A percentile compares a stretch with the other conserved stretches of the same genome.
These are phyloP conservation scores for Oplegnathus fasciatus DNA, from an alignment of 2,113 vertebrate species.

Conservation along the genomic window DNA sequence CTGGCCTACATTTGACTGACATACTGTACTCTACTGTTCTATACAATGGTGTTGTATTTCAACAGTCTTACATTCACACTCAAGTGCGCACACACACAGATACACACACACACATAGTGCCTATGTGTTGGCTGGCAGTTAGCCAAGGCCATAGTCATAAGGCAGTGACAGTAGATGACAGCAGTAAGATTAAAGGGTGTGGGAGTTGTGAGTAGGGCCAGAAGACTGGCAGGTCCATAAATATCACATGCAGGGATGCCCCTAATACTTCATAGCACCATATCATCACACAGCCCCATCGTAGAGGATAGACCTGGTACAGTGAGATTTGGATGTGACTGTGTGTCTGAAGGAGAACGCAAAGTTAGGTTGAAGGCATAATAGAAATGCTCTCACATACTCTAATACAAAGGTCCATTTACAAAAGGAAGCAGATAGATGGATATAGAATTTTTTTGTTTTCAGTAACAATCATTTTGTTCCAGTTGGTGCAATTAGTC, in stretches of 20 bases:
- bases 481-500: neutral
- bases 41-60: constrained; percentile 33
- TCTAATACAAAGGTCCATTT: constrained; percentile 7
- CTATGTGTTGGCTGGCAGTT: constrained; percentile 53
- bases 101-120: constrained; percentile 20
- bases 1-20: constrained; percentile 49
- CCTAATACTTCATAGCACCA: constrained; percentile 59
- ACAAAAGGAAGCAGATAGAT: neutral
- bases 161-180: constrained; percentile 73
- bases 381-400: neutral
- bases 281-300: constrained; percentile 56
- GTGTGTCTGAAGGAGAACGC: constrained; percentile 39
- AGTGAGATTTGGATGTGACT: constrained; percentile 28
- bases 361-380: constrained; percentile 7
- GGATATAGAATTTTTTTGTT: neutral
- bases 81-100: constrained; percentile 16
- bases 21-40: constrained; percentile 30
- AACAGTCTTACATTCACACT: constrained; percentile 17
- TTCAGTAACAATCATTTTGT: neutral
- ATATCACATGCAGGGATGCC: constrained; percentile 72
- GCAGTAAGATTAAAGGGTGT: constrained; percentile 73
- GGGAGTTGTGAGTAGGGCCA: constrained; percentile 66
- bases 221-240: constrained; percentile 75
- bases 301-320: constrained; percentile 13
- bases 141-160: constrained; percentile 76